These are phyloP conservation scores for Platycheirus rosarum DNA, from an alignment of 2,888 invertebrate species.

Conservation along the genomic window DNA sequence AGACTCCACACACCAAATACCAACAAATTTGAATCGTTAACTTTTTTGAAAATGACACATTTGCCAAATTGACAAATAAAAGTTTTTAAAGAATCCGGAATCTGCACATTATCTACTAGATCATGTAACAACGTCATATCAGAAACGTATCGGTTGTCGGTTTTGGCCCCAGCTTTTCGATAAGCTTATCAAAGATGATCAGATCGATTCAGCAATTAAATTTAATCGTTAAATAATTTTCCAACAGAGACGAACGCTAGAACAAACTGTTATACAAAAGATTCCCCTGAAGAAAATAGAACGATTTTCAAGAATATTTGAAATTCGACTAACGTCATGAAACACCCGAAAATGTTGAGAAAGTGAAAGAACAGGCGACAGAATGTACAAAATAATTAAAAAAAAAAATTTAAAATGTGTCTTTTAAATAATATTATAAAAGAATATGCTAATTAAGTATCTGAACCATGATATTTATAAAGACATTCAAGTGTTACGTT, in stretches of 20 bases:
- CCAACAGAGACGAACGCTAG: slow-evolving; percentile 88
- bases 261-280: slow-evolving; percentile 89
- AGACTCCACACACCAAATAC: too few relatives aligned
- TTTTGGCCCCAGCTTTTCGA: slow-evolving; percentile 95
- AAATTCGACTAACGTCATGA: slow-evolving; percentile 92
- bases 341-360: slow-evolving; percentile 85
- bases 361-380: slow-evolving; percentile 87
- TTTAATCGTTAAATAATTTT: neutral
- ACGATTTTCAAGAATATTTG: slow-evolving; percentile 93
- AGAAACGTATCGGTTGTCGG: slow-evolving; percentile 93
- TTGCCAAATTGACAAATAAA: slow-evolving; percentile 94
- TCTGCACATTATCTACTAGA: slow-evolving; percentile 95
- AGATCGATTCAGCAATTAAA: slow-evolving; percentile 86
- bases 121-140: slow-evolving; percentile 92
- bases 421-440: slow-evolving; percentile 6
- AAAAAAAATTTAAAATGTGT: neutral
- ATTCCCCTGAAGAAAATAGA: slow-evolving; percentile 92
- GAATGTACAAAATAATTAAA: slow-evolving; percentile 79
- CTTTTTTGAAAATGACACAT: slow-evolving; percentile 85
- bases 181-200: slow-evolving; percentile 88
- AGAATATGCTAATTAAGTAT: neutral
- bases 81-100: slow-evolving; percentile 87
- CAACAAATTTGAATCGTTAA: slow-evolving; percentile 47
- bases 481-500: slow-evolving; percentile 1
- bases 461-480: neutral